Conservation (phyloP, 2,797 vertebrate genomes). For the Setipinna tenuifilis region DNA sequence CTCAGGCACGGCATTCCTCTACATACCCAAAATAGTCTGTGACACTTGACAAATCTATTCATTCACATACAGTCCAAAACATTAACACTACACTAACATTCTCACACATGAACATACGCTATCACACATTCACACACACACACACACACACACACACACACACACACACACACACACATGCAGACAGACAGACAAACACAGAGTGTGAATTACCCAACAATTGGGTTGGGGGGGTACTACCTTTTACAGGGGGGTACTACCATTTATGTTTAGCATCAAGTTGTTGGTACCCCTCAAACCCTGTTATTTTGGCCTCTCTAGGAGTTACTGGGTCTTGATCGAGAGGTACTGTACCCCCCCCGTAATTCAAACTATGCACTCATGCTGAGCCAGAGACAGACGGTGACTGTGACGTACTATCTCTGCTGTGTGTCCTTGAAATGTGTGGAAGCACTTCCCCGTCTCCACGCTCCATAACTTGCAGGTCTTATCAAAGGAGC, state of each 20-base stretch:
- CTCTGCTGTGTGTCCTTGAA: slow-evolving; percentile 89
- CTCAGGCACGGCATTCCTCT: background rate
- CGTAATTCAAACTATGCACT: background rate
- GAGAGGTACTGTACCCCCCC: no score
- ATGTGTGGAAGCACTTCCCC: slow-evolving; percentile 91
- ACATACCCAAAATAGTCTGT: background rate
- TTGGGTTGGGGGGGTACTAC: no score
- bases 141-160: background rate
- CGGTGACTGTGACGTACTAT: slow-evolving; percentile 74
- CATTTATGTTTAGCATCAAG: no score
- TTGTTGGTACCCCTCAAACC: no score
- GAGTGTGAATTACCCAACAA: no score
- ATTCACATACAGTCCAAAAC: background rate
- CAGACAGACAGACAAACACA: background rate
- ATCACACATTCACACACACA: no score
- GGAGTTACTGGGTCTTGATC: no score
- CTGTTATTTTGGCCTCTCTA: no score
- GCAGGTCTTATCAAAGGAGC: slow-evolving; percentile 96
- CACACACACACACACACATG: background rate
- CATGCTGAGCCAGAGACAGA: background rate
- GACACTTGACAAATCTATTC: background rate
- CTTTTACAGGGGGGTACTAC: no score
- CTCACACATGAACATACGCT: background rate
- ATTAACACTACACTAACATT: background rate
- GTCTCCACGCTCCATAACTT: slow-evolving; percentile 92